Evolutionary conservation across 2,797 vertebrate species (phyloP).

Genomic region (Dromococcyx pavoninus): DNA sequence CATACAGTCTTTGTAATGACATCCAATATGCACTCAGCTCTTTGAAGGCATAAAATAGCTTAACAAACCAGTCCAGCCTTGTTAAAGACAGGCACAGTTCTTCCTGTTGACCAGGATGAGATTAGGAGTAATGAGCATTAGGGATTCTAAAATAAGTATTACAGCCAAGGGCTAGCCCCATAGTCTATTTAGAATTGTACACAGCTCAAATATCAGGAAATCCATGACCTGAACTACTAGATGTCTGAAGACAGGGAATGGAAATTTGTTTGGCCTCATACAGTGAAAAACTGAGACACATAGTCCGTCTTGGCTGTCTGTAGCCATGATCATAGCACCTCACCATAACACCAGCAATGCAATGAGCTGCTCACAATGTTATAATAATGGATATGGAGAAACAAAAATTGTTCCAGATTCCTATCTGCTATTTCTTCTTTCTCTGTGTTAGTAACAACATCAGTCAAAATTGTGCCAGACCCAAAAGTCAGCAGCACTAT

Average conservation of each 20-base stretch:
- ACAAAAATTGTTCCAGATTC: background rate
- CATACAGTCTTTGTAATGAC: background rate
- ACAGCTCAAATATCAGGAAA: background rate
- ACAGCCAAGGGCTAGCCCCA: background rate
- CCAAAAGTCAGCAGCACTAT: background rate
- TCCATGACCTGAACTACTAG: background rate
- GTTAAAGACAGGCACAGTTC: background rate
- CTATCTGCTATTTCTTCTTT: background rate
- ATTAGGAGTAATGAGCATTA: background rate
- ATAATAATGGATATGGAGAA: background rate
- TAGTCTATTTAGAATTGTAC: background rate
- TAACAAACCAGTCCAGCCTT: background rate
- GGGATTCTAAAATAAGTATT: background rate
- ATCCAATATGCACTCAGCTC: background rate
- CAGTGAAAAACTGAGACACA: background rate
- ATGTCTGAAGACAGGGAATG: background rate
- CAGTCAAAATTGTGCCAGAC: background rate
- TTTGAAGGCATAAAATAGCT: background rate
- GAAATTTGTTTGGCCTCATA: background rate
- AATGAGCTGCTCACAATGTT: fast-evolving
- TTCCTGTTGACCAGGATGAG: background rate
- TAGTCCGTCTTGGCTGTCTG: fast-evolving
- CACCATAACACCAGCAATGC: background rate
- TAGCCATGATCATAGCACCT: background rate
- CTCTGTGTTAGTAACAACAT: background rate